Base-by-base conservation (phyloP, 2,797 vertebrate species). In the Anomalospiza imberbis region DNA sequence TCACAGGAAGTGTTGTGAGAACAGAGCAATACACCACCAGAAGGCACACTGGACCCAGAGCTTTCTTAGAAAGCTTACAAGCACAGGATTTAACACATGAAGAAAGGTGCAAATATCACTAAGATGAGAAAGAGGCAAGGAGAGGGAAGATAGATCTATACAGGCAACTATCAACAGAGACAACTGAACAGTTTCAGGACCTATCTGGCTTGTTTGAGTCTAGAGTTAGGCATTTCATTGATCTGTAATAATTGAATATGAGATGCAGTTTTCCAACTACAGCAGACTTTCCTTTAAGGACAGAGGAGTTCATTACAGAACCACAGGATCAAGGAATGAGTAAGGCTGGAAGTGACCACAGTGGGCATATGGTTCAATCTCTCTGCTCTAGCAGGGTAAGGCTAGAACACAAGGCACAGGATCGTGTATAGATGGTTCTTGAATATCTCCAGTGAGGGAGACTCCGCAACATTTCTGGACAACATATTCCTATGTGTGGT, bases 401-500 rank as follows among this genome's bases (percentile, higher is more conserved):
- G 13, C 61, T 31, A 6, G 32, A 77, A 3, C 62, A 47, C n/a
- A 38, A 14, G 29, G 29, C 24, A 11, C 29, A 57, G 42, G 42
- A 22, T 18, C 48, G 22, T 57, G 29, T 17, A 6, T 7, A 14
- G 51, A 9, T 57, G 3, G 9, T 17, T 67, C 51, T 17, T 40
- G 12, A 67, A 28, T 57, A 57, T 22, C 42, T 57, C 14, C n/a
- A 21, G 28, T 28, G 6, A 66, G 22, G 14, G 42, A 63, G 15
- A 26, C 5, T 47, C 29, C 14, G 79, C 5, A 78, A 5, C 3
- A 6, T n/a, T 3, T 57, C 42, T 57, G 53, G 34, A 22, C 4
- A 40, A 14, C 26, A 9, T 38, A 0, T 79, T 47, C 28, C 34
- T 47, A 22, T 48, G 51, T 1, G 0, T 1, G 8, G 62, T 66